Conservation (phyloP, 1,140 invertebrate genomes). For the Rhopalosiphum maidis region DNA sequence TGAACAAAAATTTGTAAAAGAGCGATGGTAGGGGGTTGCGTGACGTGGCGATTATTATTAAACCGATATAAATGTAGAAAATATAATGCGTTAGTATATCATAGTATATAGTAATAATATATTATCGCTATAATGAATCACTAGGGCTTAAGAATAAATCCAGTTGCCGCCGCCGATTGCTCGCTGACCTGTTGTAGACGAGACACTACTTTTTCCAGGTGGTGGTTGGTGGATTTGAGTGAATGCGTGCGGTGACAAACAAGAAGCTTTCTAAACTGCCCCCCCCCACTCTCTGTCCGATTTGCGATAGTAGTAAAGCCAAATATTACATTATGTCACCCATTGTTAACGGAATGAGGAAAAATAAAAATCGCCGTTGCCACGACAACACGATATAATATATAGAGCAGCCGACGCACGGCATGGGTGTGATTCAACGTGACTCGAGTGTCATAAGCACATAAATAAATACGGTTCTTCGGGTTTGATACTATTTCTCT, state of each 20-base stretch:
- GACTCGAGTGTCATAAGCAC: not conserved
- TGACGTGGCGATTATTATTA: not conserved
- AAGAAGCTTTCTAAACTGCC: not conserved
- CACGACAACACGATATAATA: not conserved
- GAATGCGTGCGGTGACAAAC: not conserved
- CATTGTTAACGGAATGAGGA: not conserved
- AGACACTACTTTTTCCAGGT: not conserved
- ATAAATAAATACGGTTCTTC: not conserved
- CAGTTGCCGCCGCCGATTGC: not conserved
- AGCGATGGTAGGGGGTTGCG: not conserved
- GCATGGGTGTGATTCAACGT: not conserved
- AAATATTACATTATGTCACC: not conserved
- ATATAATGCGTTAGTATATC: not conserved
- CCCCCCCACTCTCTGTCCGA: not conserved
- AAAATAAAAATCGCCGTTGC: not conserved
- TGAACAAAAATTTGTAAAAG: not conserved
- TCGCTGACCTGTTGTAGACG: not conserved
- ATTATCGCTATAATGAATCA: not conserved
- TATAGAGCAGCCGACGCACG: not conserved
- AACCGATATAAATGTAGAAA: not conserved
- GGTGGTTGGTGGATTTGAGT: not conserved
- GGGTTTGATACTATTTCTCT: not conserved
- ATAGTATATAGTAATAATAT: no score
- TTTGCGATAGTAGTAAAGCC: not conserved
- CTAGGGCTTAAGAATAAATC: slow-evolving; percentile 13